Conservation (phyloP, 1,140 invertebrate species). For the Hypothenemus hampei region DNA sequence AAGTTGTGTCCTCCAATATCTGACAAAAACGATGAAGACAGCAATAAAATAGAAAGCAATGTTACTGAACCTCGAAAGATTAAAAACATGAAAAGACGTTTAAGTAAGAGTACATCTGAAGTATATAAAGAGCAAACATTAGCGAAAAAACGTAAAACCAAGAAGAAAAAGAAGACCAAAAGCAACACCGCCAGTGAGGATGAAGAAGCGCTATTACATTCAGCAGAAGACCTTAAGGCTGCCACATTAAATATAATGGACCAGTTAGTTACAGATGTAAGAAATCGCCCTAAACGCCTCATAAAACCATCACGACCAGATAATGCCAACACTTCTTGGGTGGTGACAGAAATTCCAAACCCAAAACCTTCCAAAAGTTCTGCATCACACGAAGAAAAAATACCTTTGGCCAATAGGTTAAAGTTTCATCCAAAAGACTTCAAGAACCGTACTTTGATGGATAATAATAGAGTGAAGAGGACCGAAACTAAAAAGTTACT, state of each 20-base stretch:
- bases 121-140: neutral
- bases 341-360: slow-evolving; percentile 1
- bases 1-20: neutral
- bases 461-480: slow-evolving; percentile 27
- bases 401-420: neutral
- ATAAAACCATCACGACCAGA: slow-evolving; percentile 14
- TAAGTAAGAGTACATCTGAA: slow-evolving; percentile 23
- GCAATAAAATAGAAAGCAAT: neutral
- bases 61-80: neutral
- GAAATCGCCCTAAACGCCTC: slow-evolving; percentile 26
- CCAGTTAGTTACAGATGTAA: slow-evolving; percentile 28
- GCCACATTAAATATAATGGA: slow-evolving; percentile 16
- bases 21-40: neutral
- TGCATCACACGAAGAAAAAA: slow-evolving; percentile 11
- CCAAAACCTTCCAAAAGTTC: slow-evolving; percentile 26
- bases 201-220: neutral
- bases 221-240: neutral
- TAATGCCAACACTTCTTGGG: slow-evolving; percentile 12
- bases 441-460: slow-evolving; percentile 34
- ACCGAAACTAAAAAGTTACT: slow-evolving; percentile 27
- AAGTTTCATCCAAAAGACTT: slow-evolving; percentile 35
- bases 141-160: slow-evolving; percentile 5
- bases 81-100: slow-evolving; percentile 12
- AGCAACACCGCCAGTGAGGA: neutral
- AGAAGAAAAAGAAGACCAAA: slow-evolving; percentile 2